These are phyloP conservation scores for Drosophila neutralis DNA, from an alignment of 2,888 invertebrate species.

Conservation along the genomic window DNA sequence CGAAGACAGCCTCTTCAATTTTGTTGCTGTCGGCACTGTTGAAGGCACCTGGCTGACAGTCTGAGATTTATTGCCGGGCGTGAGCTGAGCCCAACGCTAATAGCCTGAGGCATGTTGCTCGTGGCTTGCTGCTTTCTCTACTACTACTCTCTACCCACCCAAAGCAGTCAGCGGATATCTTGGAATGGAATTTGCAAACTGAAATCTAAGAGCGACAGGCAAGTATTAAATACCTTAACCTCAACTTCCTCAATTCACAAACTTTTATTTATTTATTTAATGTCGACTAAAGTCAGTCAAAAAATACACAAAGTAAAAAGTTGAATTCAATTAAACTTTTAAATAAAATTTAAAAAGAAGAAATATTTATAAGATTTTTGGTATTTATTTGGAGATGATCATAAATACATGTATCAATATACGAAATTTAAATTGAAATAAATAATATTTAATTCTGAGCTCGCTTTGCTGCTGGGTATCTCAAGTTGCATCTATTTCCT, in stretches of 20 bases:
- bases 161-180: background rate
- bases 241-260: background rate
- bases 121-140: constrained; percentile 24
- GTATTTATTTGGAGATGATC: background rate
- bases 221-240: background rate
- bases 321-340: too few species aligned
- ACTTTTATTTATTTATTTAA: too few species aligned
- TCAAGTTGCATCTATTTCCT: background rate
- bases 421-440: background rate
- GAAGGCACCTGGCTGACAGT: constrained; percentile 59
- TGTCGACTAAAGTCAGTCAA: too few species aligned
- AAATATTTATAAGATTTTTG: too few species aligned
- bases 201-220: background rate
- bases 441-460: background rate
- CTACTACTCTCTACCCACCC: constrained; percentile 10
- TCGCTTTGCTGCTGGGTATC: constrained; percentile 6
- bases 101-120: constrained; percentile 42
- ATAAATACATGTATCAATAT: background rate
- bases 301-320: too few species aligned
- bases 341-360: too few species aligned
- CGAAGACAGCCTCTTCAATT: constrained; percentile 34
- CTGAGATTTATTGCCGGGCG: constrained; percentile 71
- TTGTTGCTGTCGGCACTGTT: constrained; percentile 18
- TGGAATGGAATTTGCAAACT: background rate
- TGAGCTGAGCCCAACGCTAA: constrained; percentile 54